Percentiles rank a stretch among this genome's conserved stretches.
Conservation (phyloP, 2,888 invertebrate species). For the Conops quadrifasciatus region DNA sequence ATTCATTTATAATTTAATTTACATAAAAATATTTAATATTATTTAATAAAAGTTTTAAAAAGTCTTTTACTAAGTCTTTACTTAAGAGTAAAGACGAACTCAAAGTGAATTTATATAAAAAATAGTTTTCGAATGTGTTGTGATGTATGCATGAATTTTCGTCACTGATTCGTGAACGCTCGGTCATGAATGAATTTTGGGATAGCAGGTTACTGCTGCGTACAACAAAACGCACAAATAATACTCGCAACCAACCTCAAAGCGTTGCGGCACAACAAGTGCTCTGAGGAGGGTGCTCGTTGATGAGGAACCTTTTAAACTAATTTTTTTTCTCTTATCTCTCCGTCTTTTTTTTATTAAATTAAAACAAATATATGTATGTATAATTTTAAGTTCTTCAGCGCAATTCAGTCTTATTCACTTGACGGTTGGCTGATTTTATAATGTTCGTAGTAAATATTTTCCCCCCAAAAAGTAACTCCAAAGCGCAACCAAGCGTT, state of each 20-base stretch:
- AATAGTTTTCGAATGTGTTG: too few species aligned
- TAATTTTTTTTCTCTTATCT: slow-evolving; percentile 3
- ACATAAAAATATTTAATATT: too few species aligned
- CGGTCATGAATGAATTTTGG: too few species aligned
- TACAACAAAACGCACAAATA: slow-evolving; percentile 1
- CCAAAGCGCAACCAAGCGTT: too few species aligned
- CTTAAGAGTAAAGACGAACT: too few species aligned
- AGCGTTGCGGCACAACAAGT: slow-evolving; percentile 36
- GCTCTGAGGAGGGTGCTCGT: slow-evolving; percentile 38
- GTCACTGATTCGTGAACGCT: too few species aligned
- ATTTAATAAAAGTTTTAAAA: too few species aligned
- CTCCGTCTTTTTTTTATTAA: neutral
- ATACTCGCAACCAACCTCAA: neutral
- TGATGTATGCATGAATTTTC: too few species aligned
- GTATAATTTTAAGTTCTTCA: slow-evolving; percentile 43
- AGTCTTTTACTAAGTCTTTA: too few species aligned
- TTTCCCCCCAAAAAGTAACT: too few species aligned
- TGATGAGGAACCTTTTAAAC: slow-evolving; percentile 49
- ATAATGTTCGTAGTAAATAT: slow-evolving; percentile 3
- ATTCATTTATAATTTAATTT: too few species aligned
- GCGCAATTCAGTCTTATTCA: slow-evolving; percentile 56
- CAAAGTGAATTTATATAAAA: too few species aligned
- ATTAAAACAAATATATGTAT: neutral
- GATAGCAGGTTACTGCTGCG: neutral
- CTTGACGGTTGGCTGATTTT: slow-evolving; percentile 52